Conservation (phyloP, 2,797 vertebrate genomes). For the Arnoldichthys spilopterus region DNA sequence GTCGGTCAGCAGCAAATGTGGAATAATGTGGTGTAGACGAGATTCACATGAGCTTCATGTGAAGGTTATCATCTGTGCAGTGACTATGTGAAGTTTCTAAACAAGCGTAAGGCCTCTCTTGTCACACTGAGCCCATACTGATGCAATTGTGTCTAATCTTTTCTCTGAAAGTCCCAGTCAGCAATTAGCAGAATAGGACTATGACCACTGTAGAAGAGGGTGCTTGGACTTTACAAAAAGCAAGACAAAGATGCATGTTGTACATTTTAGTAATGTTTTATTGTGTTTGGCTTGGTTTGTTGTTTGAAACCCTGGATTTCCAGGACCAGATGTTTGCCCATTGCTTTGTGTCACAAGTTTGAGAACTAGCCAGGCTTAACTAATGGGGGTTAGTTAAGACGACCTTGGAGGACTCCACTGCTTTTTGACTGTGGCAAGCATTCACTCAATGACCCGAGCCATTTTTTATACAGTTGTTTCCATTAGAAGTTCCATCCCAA, state of each 20-base stretch:
- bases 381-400: neutral
- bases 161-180: neutral
- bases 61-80: neutral
- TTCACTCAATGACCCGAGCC: too few relatives aligned
- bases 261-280: neutral
- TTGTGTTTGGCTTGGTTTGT: neutral
- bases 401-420: neutral
- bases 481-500: neutral
- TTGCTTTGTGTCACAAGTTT: neutral
- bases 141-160: neutral
- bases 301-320: neutral
- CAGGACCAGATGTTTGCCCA: neutral
- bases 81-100: neutral
- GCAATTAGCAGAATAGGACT: neutral
- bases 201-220: neutral
- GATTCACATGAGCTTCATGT: slow-evolving; percentile 29
- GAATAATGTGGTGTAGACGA: slow-evolving; percentile 11
- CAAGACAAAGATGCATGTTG: neutral
- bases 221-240: neutral
- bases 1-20: neutral
- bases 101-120: neutral
- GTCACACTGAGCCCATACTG: neutral
- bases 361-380: neutral
- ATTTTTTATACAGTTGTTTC: neutral
- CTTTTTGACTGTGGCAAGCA: too few relatives aligned